Evolutionary conservation across 2,113 vertebrate species (phyloP).

Genomic region (Semnornis frantzii): DNA sequence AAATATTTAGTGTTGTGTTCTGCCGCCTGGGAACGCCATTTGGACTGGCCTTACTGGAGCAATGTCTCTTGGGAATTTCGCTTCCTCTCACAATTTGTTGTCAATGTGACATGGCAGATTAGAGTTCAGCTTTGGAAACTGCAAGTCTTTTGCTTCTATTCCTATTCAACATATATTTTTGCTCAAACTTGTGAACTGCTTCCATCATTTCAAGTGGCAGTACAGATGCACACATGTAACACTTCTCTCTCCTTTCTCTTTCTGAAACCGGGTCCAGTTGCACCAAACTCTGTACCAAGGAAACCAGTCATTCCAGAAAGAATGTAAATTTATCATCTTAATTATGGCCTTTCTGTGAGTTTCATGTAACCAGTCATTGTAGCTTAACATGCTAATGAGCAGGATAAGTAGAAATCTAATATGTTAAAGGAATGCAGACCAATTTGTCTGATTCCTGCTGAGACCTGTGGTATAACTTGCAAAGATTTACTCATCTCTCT

Average conservation of each 20-base stretch:
- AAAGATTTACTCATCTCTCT: not conserved
- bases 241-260: constrained; percentile 20
- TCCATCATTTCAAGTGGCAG: constrained; percentile 35
- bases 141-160: not conserved
- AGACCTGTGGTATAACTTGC: constrained; percentile 5
- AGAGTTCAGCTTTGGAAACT: constrained; percentile 14
- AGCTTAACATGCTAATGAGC: constrained; percentile 42
- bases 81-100: constrained; percentile 11
- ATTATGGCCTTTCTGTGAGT: constrained; percentile 44
- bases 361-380: constrained; percentile 45
- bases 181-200: constrained; percentile 46
- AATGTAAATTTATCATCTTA: constrained; percentile 50
- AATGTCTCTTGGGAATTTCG: constrained; percentile 23
- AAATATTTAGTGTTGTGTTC: constrained; percentile 37
- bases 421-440: constrained; percentile 47
- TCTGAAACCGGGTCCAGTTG: constrained; percentile 20
- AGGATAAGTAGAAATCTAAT: constrained; percentile 34
- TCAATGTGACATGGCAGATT: not conserved
- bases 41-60: not conserved
- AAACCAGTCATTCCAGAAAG: not conserved
- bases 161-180: constrained; percentile 43
- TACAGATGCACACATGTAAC: constrained; percentile 25
- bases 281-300: constrained; percentile 31
- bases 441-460: constrained; percentile 56
- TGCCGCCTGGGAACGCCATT: constrained; percentile 1